These are phyloP conservation scores for Struthidea cinerea DNA, from an alignment of 2,113 vertebrate species.

Conservation along the genomic window DNA sequence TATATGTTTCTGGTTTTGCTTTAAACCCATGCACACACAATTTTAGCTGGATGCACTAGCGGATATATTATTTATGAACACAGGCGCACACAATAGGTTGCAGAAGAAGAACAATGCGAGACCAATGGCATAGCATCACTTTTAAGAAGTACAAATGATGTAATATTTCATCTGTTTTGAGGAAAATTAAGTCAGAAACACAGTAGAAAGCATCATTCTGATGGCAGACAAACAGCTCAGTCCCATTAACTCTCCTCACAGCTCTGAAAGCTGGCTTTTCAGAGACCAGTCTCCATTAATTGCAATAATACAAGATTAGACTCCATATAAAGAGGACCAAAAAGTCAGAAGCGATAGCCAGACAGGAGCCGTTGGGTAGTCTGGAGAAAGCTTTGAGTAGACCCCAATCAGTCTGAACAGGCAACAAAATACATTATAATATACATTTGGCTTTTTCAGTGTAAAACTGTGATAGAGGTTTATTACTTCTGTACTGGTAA, in stretches of 20 bases:
- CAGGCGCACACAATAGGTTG: neutral
- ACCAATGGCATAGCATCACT: neutral
- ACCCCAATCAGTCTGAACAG: neutral
- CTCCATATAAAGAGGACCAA: neutral
- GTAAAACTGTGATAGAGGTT: neutral
- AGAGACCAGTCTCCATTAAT: neutral
- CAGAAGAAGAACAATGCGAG: neutral
- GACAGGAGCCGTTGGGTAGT: neutral
- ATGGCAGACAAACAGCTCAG: neutral
- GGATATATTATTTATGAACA: neutral
- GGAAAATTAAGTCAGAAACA: neutral
- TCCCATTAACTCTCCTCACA: neutral
- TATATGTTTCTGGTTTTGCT: neutral
- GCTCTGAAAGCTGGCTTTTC: neutral
- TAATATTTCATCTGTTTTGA: neutral
- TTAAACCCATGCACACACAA: neutral
- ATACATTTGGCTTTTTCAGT: neutral
- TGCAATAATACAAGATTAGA: neutral
- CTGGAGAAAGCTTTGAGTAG: neutral
- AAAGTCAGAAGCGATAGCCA: neutral
- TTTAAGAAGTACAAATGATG: neutral
- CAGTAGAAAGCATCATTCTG: neutral
- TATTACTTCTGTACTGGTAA: neutral
- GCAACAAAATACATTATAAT: neutral
- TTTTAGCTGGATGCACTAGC: neutral